Evolutionary conservation across 2,888 invertebrate species (phyloP).

Genomic region (Enoplolaimus lenunculus): DNA sequence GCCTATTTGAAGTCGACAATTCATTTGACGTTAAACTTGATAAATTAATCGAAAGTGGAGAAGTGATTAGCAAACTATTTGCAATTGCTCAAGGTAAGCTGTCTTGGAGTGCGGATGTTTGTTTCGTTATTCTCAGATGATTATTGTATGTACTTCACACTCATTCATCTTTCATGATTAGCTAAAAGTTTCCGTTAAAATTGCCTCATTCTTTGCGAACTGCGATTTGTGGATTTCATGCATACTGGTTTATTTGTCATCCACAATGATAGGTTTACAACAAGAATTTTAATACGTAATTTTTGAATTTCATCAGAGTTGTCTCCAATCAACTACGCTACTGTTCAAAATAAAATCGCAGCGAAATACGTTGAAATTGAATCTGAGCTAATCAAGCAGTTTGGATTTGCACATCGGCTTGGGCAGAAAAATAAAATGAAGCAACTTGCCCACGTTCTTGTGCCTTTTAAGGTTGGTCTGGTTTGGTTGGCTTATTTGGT

Average conservation of each 20-base stretch:
- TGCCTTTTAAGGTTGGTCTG: slow-evolving; percentile 63
- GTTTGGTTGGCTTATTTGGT: background rate
- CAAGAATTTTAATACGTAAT: no score
- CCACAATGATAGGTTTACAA: no score
- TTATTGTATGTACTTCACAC: no score
- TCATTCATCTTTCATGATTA: no score
- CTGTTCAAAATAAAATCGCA: slow-evolving; percentile 35
- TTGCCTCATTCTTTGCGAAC: no score
- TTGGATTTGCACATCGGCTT: slow-evolving; percentile 69
- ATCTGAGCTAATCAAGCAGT: slow-evolving; percentile 71
- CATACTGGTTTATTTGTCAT: no score
- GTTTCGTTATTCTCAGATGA: no score
- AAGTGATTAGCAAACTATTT: slow-evolving; percentile 88
- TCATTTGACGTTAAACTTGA: background rate
- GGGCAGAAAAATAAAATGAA: slow-evolving; percentile 78
- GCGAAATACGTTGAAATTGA: slow-evolving; percentile 38
- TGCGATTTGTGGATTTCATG: no score
- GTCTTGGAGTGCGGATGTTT: no score
- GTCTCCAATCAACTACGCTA: slow-evolving; percentile 32
- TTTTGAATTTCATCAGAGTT: slow-evolving; percentile 24
- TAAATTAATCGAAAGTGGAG: slow-evolving; percentile 76
- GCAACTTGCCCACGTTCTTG: slow-evolving; percentile 72
- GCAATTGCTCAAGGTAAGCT: slow-evolving; percentile 88
- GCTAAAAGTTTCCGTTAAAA: no score
- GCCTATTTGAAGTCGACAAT: slow-evolving; percentile 71